Conservation (phyloP, 2,797 vertebrate genomes). For the Aldrovandia affinis region DNA sequence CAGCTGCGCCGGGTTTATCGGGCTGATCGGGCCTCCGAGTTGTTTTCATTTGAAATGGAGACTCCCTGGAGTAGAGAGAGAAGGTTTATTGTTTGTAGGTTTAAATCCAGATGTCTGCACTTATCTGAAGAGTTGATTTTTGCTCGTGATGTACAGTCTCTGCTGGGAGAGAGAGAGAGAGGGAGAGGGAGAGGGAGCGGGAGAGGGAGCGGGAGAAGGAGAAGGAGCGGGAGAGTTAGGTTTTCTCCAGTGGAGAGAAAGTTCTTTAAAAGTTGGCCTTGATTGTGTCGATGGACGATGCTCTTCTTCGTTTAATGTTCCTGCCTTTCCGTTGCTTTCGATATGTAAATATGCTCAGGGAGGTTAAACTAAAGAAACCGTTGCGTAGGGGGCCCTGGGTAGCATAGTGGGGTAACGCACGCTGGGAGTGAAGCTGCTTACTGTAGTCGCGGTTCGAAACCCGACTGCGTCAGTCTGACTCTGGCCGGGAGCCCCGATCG, state of each 20-base stretch:
- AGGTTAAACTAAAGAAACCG: too few relatives aligned
- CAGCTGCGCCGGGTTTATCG: not conserved
- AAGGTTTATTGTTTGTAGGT: not conserved
- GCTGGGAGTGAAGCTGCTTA: too few relatives aligned
- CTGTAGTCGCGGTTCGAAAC: too few relatives aligned
- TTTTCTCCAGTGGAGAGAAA: not conserved
- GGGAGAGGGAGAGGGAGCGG: too few relatives aligned
- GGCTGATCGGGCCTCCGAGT: not conserved
- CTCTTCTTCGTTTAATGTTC: not conserved
- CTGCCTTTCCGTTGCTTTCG: not conserved
- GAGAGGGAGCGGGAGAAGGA: too few relatives aligned
- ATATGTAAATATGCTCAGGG: too few relatives aligned
- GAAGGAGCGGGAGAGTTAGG: too few relatives aligned
- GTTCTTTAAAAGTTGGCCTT: not conserved
- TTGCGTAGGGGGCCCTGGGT: too few relatives aligned
- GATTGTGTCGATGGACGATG: not conserved
- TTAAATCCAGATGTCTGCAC: constrained; percentile 1
- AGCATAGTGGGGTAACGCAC: too few relatives aligned
- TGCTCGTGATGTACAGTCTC: not conserved
- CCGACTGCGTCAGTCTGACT: too few relatives aligned
- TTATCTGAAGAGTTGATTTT: not conserved
- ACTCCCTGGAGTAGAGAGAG: not conserved
- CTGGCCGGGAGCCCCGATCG: too few relatives aligned
- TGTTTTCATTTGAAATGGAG: not conserved
- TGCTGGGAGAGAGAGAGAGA: not conserved